Conservation (phyloP, 2,888 invertebrate species). For the Conomelus anceps region DNA sequence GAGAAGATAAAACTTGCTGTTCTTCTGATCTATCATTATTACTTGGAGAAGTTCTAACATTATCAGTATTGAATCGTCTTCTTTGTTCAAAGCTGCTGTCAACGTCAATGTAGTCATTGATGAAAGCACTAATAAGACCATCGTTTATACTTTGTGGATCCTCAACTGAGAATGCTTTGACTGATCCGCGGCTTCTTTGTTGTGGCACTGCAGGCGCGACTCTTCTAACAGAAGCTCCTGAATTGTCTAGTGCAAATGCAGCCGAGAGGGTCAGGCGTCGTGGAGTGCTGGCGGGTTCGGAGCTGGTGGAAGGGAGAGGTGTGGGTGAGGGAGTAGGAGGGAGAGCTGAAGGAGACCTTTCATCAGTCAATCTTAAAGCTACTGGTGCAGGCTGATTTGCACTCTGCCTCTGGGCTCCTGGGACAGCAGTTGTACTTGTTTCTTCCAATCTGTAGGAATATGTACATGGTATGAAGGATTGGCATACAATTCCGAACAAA, state of each 20-base stretch:
- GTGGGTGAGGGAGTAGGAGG: neutral
- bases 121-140: neutral
- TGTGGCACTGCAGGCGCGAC: neutral
- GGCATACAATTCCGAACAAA: neutral
- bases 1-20: neutral
- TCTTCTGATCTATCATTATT: neutral
- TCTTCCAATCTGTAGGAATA: constrained; percentile 6
- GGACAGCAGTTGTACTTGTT: constrained; percentile 1
- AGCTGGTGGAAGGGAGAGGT: neutral
- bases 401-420: constrained; percentile 10
- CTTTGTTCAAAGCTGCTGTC: neutral
- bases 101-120: constrained; percentile 3
- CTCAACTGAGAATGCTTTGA: constrained; percentile 20
- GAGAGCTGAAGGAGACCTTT: neutral
- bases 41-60: neutral
- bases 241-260: constrained; percentile 22
- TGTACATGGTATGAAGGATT: neutral
- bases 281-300: neutral
- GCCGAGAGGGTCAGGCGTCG: constrained; percentile 23
- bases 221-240: constrained; percentile 16
- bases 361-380: constrained; percentile 11
- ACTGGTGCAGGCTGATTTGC: constrained; percentile 9
- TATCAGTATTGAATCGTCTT: neutral
- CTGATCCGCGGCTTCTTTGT: neutral
- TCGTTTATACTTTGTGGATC: constrained; percentile 16